These are phyloP conservation scores for Platyrinchus mystaceus DNA, from an alignment of 2,797 vertebrate species.

Conservation along the genomic window DNA sequence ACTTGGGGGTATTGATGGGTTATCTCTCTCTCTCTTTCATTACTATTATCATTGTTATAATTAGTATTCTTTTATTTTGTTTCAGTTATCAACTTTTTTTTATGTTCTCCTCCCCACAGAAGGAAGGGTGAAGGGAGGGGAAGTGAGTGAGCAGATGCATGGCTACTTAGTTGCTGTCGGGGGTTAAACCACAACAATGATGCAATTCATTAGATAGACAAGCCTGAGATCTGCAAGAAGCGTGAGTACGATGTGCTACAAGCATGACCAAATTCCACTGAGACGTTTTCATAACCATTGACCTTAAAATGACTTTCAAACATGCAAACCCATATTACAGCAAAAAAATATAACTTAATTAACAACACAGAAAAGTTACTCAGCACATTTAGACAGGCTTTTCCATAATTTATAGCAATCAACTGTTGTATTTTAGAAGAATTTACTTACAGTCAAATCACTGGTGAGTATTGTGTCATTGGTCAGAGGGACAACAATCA, in stretches of 20 bases:
- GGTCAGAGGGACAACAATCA: background rate
- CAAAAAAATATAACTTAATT: background rate
- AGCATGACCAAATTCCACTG: background rate
- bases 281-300: background rate
- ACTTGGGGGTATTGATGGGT: background rate
- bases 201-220: background rate
- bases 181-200: background rate
- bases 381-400: background rate
- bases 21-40: background rate
- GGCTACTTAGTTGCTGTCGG: background rate
- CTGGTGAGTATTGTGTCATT: background rate
- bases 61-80: background rate
- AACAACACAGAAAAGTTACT: background rate
- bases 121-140: background rate
- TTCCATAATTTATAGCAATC: background rate
- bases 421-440: background rate
- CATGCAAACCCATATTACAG: background rate
- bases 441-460: background rate
- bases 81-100: background rate
- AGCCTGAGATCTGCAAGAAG: background rate
- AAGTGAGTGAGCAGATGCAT: fast-evolving
- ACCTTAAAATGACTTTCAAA: background rate
- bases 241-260: background rate
- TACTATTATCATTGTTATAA: background rate
- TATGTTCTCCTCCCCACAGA: background rate